A percentile compares a stretch with the other conserved stretches of the same genome.
These are phyloP conservation scores for Melanerpes aurifrons DNA, from an alignment of 2,113 vertebrate species.

Conservation along the genomic window DNA sequence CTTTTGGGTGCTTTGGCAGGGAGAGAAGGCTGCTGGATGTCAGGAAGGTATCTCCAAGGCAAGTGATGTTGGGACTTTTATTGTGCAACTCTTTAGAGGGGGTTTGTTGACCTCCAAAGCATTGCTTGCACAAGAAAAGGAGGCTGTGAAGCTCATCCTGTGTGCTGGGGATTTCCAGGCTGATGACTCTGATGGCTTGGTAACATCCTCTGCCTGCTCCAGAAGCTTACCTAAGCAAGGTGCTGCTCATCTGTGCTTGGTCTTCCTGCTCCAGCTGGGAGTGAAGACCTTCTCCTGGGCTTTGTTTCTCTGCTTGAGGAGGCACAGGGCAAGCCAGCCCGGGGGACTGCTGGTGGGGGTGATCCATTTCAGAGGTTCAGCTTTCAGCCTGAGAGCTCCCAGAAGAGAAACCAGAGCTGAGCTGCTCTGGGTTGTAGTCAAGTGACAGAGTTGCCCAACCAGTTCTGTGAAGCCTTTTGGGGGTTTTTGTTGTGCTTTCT, in stretches of 20 bases:
- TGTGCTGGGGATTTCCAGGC: neutral
- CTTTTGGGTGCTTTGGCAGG: neutral
- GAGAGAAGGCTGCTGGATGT: neutral
- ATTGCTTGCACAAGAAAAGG: neutral
- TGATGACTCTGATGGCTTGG: neutral
- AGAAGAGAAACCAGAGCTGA: slow-evolving; percentile 39
- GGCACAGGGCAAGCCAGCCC: neutral
- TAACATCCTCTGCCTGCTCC: neutral
- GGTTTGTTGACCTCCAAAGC: neutral
- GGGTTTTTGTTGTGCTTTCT: neutral
- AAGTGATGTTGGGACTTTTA: neutral
- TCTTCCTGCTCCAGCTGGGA: neutral
- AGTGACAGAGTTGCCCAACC: slow-evolving; percentile 54
- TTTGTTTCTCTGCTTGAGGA: rapidly evolving
- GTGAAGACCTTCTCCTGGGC: neutral
- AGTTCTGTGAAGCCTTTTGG: slow-evolving; percentile 32
- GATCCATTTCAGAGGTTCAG: neutral
- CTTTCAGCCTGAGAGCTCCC: neutral
- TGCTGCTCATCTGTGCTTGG: neutral
- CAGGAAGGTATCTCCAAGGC: neutral
- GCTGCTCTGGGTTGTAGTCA: neutral
- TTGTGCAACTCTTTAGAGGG: neutral
- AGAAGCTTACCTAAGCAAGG: neutral
- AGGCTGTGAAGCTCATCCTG: neutral
- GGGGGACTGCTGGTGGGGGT: neutral